Conservation (phyloP, 1,140 invertebrate genomes). For the Drosophila setifemur region DNA sequence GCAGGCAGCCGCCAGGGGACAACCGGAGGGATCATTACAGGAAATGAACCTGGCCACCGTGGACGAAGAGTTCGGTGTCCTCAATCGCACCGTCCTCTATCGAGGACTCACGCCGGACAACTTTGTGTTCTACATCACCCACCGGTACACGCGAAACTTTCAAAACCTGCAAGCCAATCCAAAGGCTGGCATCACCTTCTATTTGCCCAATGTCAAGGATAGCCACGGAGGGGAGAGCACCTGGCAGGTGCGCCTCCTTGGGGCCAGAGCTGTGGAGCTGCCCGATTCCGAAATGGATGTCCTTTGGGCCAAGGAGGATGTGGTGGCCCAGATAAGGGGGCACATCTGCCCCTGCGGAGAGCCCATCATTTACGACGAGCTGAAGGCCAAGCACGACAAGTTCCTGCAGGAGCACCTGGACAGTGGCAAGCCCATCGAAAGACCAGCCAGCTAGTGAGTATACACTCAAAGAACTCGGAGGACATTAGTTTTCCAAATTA, state of each 20-base stretch:
- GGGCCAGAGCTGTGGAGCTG: constrained; percentile 60
- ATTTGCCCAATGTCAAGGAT: constrained; percentile 31
- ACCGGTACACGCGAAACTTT: constrained; percentile 65
- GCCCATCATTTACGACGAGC: constrained; percentile 52
- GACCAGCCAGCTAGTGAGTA: constrained; percentile 60
- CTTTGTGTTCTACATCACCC: constrained; percentile 64
- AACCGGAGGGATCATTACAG: neutral
- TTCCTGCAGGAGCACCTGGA: constrained; percentile 44
- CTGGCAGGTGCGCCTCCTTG: constrained; percentile 70
- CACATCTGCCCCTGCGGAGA: constrained; percentile 64
- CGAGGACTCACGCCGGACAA: constrained; percentile 56
- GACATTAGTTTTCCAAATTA: neutral
- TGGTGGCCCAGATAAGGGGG: constrained; percentile 58
- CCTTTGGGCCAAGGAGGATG: constrained; percentile 57
- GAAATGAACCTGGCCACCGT: constrained; percentile 73
- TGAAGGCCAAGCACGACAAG: constrained; percentile 52
- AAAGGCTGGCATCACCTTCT: constrained; percentile 45
- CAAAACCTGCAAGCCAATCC: constrained; percentile 62
- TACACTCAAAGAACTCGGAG: no score
- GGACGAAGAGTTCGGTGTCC: constrained; percentile 62
- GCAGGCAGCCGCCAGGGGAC: neutral
- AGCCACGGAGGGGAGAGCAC: neutral
- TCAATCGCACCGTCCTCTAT: constrained; percentile 71
- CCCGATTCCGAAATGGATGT: constrained; percentile 38
- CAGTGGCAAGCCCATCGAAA: constrained; percentile 23